phyloP scores from a whole-genome alignment of 2,888 invertebrate genomes.

The Amphipoea oculea region DNA sequence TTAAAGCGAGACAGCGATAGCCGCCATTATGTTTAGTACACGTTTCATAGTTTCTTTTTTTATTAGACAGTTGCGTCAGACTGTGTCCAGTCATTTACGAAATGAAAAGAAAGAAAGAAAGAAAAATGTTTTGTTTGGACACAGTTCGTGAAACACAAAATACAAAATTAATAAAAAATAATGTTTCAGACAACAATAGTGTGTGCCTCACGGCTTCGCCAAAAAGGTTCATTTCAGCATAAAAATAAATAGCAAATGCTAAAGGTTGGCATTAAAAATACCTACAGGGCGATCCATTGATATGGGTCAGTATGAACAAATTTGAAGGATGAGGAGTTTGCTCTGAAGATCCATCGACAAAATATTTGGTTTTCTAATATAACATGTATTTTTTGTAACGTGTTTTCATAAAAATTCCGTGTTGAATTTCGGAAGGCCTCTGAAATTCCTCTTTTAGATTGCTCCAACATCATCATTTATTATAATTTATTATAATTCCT shows the following conservation, averaged over 20 bases:
- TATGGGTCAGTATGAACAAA: not conserved
- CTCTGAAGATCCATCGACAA: too few relatives aligned
- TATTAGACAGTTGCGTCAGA: too few relatives aligned
- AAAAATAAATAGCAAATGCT: not conserved
- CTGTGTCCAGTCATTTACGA: not conserved
- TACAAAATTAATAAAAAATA: too few relatives aligned
- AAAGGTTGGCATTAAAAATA: not conserved
- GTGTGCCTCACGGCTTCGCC: too few relatives aligned
- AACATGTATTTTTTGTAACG: not conserved
- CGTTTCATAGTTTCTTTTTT: too few relatives aligned
- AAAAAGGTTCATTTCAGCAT: too few relatives aligned
- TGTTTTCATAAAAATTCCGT: not conserved
- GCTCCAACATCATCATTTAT: not conserved
- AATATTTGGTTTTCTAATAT: not conserved
- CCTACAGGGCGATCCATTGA: not conserved
- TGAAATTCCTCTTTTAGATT: not conserved
- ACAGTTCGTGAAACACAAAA: too few relatives aligned
- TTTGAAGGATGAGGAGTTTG: not conserved
- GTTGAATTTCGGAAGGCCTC: not conserved
- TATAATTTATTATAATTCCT: not conserved
- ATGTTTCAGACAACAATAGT: too few relatives aligned
- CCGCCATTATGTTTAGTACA: too few relatives aligned
- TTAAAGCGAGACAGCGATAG: too few relatives aligned
- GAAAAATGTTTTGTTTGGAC: too few relatives aligned
- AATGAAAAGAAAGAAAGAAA: too few relatives aligned